These are phyloP conservation scores for Trissonchulus sp. DNA, from an alignment of 2,888 invertebrate genomes.

Conservation along the genomic window DNA sequence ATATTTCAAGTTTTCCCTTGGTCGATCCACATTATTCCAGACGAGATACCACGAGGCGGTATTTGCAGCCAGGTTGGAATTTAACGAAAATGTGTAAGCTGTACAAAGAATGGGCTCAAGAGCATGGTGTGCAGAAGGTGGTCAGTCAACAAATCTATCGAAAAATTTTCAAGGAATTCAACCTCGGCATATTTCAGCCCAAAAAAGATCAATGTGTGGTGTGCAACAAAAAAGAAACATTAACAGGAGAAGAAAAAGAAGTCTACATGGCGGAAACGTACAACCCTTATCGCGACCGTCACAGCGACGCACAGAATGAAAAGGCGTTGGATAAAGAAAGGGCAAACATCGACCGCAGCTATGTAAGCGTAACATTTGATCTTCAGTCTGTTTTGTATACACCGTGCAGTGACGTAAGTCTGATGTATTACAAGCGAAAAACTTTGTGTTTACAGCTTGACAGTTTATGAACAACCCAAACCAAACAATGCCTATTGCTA, in stretches of 20 bases:
- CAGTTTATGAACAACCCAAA: constrained; percentile 9
- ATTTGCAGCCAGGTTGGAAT: neutral
- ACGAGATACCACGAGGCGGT: neutral
- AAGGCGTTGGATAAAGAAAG: constrained; percentile 1
- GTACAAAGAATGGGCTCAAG: neutral
- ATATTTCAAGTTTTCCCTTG: neutral
- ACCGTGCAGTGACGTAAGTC: constrained; percentile 16
- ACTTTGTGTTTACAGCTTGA: constrained; percentile 27
- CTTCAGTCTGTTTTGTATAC: constrained; percentile 21
- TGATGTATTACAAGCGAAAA: constrained; percentile 27
- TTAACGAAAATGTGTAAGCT: neutral
- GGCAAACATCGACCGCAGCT: neutral
- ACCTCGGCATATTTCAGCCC: constrained; percentile 22
- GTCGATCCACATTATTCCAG: constrained; percentile 5
- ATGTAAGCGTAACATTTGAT: constrained; percentile 16
- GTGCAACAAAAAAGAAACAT: constrained; percentile 14
- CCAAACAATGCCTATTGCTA: neutral
- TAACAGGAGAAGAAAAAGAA: neutral
- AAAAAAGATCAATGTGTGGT: constrained; percentile 24
- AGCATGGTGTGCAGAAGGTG: constrained; percentile 15
- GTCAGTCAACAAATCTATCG: constrained; percentile 23
- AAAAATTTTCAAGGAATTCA: constrained; percentile 14
- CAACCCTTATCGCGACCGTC: neutral
- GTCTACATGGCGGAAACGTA: neutral
- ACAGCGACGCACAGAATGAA: neutral